phyloP scores from a whole-genome alignment of 2,797 vertebrate genomes.

The Lepus townsendii region DNA sequence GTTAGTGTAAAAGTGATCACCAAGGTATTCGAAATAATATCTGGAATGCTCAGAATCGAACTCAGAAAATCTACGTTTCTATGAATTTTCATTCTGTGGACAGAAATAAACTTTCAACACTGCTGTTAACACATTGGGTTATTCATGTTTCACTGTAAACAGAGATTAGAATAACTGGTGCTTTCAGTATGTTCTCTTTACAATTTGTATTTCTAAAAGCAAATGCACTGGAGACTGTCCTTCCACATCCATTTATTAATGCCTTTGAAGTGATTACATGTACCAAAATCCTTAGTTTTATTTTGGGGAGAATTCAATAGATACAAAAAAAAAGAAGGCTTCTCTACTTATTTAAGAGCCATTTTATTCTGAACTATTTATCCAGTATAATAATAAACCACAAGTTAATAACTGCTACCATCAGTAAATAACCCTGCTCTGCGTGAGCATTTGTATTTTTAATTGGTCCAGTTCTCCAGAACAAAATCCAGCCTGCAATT shows the following conservation, averaged over 20 bases:
- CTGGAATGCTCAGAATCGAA: not conserved
- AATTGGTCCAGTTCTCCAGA: slow-evolving; percentile 30
- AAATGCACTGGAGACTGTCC: slow-evolving; percentile 21
- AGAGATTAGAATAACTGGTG: slow-evolving; percentile 21
- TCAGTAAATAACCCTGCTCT: not conserved
- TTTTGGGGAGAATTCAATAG: not conserved
- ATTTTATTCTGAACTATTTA: slow-evolving; percentile 50
- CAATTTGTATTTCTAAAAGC: slow-evolving; percentile 59
- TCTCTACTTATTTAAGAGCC: not conserved
- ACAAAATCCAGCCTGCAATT: slow-evolving; percentile 21
- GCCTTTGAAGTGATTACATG: slow-evolving; percentile 40
- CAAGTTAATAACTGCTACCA: slow-evolving; percentile 43
- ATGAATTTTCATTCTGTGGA: not conserved
- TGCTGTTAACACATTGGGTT: not conserved
- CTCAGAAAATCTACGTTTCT: slow-evolving; percentile 50
- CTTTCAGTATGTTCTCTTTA: slow-evolving; percentile 52
- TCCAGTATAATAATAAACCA: slow-evolving; percentile 25
- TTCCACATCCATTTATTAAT: slow-evolving; percentile 51
- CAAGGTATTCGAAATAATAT: not conserved
- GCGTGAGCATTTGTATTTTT: slow-evolving; percentile 14
- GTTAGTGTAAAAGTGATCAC: slow-evolving; percentile 36
- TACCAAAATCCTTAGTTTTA: slow-evolving; percentile 39
- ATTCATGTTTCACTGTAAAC: slow-evolving; percentile 18
- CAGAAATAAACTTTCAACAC: slow-evolving; percentile 59
- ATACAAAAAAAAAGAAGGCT: slow-evolving; percentile 41